Base-by-base conservation (phyloP, 2,888 invertebrate species). In the Drosophila barbarae region DNA sequence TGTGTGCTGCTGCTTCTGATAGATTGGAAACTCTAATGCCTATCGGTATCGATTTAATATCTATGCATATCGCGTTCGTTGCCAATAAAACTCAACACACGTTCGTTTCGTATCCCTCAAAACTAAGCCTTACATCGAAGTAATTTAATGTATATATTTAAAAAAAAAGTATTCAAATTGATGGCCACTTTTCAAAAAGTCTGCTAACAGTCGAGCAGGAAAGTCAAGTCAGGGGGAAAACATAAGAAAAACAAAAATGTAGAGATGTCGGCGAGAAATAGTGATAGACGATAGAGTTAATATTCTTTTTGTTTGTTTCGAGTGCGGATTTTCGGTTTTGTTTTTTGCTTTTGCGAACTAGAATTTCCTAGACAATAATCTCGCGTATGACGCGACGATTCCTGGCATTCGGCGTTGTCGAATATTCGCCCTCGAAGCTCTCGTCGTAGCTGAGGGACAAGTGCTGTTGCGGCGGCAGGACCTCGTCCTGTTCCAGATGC, bases 351-450 rank as follows among this genome's bases (percentile, higher is more conserved):
- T 46, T 30, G 50, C 52, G 50, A 49, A 47, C 36, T 49, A 50
- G 61, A 63, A 13, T 64, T 50, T 47, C 59, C 88, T 89, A 90
- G 87, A 97, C 97, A 90, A 97, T 97, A 90, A 97, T 97, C 91
- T 97, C 97, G 83, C 97, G 93, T 87, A 97, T 97, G 90, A 97
- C 96, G 88, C 97, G 92, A 80, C 97, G 93, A 87, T 95, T 95
- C 88, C 97, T 93, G 85, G 96, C 96, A 91, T 97, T 97, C 71
- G 97, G 97, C 78, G 97, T 97, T 76, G 97, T 97, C 73, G 97
- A 97, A 90, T 97, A 97, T 56, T 97, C 97, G 71, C 96, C 96
- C 90, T 97, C 97, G 54, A 96, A 92, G 82, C 96, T 96, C 91
- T 97, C 97, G 90, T 97, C 97, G 90, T 97, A 97, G 88, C 95